Evolutionary conservation across 2,113 vertebrate genomes (phyloP).

Genomic region (Cygnus buccinator): DNA sequence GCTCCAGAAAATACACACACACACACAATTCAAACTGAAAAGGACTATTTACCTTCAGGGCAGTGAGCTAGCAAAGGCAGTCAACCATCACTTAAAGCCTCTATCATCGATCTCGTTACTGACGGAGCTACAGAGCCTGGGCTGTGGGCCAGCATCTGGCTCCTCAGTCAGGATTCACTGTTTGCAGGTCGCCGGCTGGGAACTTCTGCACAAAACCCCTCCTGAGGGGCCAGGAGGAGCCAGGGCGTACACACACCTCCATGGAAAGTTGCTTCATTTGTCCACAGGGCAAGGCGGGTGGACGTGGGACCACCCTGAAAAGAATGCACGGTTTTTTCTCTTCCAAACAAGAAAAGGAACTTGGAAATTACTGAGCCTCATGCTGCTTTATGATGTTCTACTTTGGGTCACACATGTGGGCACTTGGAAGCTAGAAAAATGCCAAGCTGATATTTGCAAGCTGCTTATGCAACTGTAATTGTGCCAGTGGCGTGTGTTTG

Average conservation of each 20-base stretch:
- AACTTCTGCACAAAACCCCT: background rate
- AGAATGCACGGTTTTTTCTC: background rate
- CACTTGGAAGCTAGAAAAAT: background rate
- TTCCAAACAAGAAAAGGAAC: background rate
- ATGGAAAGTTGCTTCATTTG: background rate
- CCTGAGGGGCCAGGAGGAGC: background rate
- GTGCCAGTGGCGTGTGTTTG: background rate
- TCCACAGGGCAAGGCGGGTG: background rate
- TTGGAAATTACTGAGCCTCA: background rate
- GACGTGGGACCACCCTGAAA: background rate
- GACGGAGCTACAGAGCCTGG: background rate
- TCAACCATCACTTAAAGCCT: background rate
- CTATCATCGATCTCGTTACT: background rate
- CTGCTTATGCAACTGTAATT: background rate
- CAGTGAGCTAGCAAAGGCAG: background rate
- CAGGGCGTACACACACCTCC: fast-evolving
- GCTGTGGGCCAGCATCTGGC: background rate
- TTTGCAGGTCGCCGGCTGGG: background rate
- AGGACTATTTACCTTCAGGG: background rate
- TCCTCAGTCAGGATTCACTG: background rate
- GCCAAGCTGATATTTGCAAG: background rate
- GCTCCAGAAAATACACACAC: background rate
- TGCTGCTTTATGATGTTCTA: background rate
- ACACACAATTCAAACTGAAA: background rate
- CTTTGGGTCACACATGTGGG: background rate